Evolutionary conservation across 2,113 vertebrate genomes (phyloP).

Genomic region (Atlantisia rogersi): DNA sequence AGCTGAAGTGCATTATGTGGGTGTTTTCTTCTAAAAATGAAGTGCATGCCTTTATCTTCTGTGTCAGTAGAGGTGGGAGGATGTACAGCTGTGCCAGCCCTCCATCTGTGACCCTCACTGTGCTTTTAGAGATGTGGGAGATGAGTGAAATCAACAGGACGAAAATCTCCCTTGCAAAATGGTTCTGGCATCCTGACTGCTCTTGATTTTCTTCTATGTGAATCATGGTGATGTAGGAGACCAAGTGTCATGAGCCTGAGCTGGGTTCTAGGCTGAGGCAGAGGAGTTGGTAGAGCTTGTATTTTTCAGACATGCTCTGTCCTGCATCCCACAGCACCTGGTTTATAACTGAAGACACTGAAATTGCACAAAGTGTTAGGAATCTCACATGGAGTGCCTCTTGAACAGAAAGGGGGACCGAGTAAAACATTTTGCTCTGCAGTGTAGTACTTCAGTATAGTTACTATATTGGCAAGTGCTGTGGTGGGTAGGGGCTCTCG

Average conservation of each 20-base stretch:
- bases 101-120: not conserved
- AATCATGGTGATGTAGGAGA: not conserved
- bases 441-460: not conserved
- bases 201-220: not conserved
- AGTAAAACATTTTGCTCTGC: not conserved
- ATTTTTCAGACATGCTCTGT: not conserved
- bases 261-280: not conserved
- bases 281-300: not conserved
- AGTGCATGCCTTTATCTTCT: not conserved
- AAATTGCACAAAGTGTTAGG: not conserved
- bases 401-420: not conserved
- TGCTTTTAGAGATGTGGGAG: not conserved
- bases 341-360: not conserved
- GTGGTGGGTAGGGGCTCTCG: not conserved
- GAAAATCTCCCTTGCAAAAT: not conserved
- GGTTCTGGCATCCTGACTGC: not conserved
- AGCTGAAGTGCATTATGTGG: not conserved
- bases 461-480: not conserved
- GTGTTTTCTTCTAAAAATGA: not conserved
- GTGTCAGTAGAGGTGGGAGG: not conserved
- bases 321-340: not conserved
- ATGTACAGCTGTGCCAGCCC: not conserved
- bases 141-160: not conserved
- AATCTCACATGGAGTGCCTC: not conserved
- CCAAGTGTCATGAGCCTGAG: not conserved